Conservation (phyloP, 1,140 invertebrate genomes). For the Drosophila mojavensis region DNA sequence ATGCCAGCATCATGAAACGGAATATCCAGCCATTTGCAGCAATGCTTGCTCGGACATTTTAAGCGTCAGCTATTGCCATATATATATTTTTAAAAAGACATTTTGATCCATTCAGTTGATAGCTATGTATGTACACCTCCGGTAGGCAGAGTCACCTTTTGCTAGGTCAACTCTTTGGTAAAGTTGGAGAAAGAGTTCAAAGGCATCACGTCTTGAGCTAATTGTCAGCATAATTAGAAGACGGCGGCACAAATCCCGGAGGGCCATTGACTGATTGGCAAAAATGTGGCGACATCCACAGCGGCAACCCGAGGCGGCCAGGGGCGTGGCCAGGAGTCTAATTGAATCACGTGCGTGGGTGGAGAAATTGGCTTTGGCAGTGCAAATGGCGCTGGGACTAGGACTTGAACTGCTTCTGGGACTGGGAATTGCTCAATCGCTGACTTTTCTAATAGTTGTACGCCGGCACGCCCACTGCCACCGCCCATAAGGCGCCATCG, state of each 20-base stretch:
- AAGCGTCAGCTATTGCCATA: background rate
- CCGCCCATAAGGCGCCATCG: conserved; percentile 49
- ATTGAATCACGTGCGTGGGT: conserved; percentile 74
- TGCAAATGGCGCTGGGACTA: conserved; percentile 41
- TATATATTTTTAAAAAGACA: background rate
- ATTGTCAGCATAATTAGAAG: conserved; percentile 76
- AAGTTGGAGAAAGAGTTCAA: conserved; percentile 36
- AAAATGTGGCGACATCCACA: conserved; percentile 30
- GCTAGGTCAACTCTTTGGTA: background rate
- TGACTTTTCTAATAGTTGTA: conserved; percentile 45
- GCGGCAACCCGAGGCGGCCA: background rate
- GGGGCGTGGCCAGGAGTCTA: conserved; percentile 40
- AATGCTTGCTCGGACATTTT: too few species aligned
- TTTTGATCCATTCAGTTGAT: too few species aligned
- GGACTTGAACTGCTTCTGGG: conserved; percentile 20
- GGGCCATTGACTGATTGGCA: conserved; percentile 68
- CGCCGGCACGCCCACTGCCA: conserved; percentile 46
- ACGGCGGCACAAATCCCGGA: conserved; percentile 56
- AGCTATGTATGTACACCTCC: too few species aligned
- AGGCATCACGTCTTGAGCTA: conserved; percentile 69
- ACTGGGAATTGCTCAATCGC: conserved; percentile 38
- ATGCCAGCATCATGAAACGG: background rate
- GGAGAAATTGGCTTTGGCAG: conserved; percentile 41
- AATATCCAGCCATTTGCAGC: background rate
- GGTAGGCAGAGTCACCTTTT: background rate